Base-by-base conservation (phyloP, 1,140 invertebrate genomes). In the Drosophila mayri region DNA sequence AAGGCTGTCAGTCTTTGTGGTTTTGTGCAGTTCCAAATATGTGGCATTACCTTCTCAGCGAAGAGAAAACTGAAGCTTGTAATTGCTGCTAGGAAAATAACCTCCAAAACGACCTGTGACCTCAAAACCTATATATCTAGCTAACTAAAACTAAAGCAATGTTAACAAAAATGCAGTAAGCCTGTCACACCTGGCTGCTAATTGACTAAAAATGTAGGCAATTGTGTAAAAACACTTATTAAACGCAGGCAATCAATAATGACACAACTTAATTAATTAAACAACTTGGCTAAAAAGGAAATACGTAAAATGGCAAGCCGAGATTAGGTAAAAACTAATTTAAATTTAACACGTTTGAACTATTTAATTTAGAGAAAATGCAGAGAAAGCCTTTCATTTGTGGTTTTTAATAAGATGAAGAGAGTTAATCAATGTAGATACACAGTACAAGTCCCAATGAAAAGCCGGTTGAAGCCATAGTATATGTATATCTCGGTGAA, bases 61-160 rank as follows among this genome's bases (percentile, higher is more conserved):
- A 38, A 55, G 52, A 55, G 52, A 55, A 55, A 55, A 55, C 35
- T 40, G 20, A 55, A n/a, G 52, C 52, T 55, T 55, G 52, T 55
- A 55, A 55, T 55, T 55, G 52, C 37, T 38, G 52, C 50, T 54
- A 37, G 50, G 14, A 37, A 22, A 22, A 37, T 37, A 37, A 37
- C 52, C 52, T 55, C 52, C n/a, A 18, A 32, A n/a, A 18, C 10
- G 49, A 50, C 49, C 49, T 50, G 28, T 38, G 52, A 25, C 52
- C 52, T 38, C 14, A 11, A 38, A 37, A 37, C 52, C 52, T 1
- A 55, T 55, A 55, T 55, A 20, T n/a, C 20, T n/a, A n/a, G 20
- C 14, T n/a, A 55, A 38, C 52, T 38, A n/a, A 22, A 54, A 22
- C 14, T 18, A 22, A n/a, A n/a, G 4, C 14, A 55, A 0, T n/a